Evolutionary conservation across 2,888 invertebrate genomes (phyloP).

Genomic region (Xestobium rufovillosum): DNA sequence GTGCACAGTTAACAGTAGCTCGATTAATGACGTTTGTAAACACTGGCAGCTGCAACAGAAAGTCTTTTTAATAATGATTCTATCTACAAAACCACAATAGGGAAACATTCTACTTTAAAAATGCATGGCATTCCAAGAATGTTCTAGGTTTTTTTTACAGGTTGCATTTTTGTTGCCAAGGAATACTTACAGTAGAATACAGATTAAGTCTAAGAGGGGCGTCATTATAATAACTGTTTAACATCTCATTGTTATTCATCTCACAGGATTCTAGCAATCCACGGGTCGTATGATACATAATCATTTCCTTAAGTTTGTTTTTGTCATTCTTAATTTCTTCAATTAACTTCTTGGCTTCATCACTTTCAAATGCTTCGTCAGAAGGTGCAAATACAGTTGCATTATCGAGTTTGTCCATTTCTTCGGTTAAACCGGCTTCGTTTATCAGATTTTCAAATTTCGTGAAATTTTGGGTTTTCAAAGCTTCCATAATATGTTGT

Average conservation of each 20-base stretch:
- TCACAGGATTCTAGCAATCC: slow-evolving; percentile 51
- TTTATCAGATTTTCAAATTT: slow-evolving; percentile 51
- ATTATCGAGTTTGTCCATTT: slow-evolving; percentile 50
- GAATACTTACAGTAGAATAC: slow-evolving; percentile 48
- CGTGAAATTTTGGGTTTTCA: slow-evolving; percentile 54
- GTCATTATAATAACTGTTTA: slow-evolving; percentile 44
- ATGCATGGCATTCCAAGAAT: not conserved
- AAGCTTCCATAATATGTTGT: slow-evolving; percentile 40
- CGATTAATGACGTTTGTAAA: slow-evolving; percentile 51
- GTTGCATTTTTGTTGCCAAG: not conserved
- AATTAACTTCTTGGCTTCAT: slow-evolving; percentile 39
- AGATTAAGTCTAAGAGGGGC: slow-evolving; percentile 52
- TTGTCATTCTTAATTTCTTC: slow-evolving; percentile 39
- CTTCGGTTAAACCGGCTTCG: slow-evolving; percentile 48
- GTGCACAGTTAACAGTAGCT: slow-evolving; percentile 61
- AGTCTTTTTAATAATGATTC: slow-evolving; percentile 6
- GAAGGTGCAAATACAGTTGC: slow-evolving; percentile 59
- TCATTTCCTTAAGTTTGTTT: slow-evolving; percentile 48
- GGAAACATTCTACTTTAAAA: slow-evolving; percentile 5
- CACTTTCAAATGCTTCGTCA: slow-evolving; percentile 53
- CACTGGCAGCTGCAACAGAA: slow-evolving; percentile 43
- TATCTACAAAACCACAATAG: not conserved
- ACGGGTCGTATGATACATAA: slow-evolving; percentile 55
- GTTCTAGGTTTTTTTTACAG: not conserved
- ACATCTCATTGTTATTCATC: slow-evolving; percentile 47